Evolutionary conservation across 2,888 invertebrate genomes (phyloP).

Genomic region (Sphaeridia pumilis): DNA sequence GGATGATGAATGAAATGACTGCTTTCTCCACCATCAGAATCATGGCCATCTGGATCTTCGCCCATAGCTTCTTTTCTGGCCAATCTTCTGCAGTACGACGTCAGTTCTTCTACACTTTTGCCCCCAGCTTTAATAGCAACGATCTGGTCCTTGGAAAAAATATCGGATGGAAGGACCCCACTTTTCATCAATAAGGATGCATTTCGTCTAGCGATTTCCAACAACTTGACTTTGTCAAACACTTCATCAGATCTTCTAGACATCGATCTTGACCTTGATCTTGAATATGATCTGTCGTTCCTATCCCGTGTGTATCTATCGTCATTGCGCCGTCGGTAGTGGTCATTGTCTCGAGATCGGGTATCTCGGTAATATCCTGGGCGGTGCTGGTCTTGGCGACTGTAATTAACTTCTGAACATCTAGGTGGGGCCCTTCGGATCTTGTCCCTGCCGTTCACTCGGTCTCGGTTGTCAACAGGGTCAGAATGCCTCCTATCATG

Average conservation of each 20-base stretch:
- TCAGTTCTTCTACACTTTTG: constrained; percentile 84
- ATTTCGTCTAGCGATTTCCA: constrained; percentile 86
- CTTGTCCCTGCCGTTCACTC: too few relatives aligned
- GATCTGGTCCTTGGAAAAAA: constrained; percentile 45
- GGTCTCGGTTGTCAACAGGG: too few relatives aligned
- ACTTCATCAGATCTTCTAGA: constrained; percentile 43
- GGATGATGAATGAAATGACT: constrained; percentile 84
- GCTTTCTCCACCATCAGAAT: constrained; percentile 47
- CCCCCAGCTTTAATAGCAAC: constrained; percentile 79
- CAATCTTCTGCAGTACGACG: constrained; percentile 82
- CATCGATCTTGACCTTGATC: constrained; percentile 34
- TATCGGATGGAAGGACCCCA: constrained; percentile 65
- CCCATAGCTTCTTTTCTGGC: constrained; percentile 71
- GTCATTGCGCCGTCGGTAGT: too few relatives aligned
- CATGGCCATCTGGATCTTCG: constrained; percentile 57
- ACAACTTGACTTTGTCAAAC: constrained; percentile 83
- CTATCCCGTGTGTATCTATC: too few relatives aligned
- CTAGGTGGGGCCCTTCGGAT: too few relatives aligned
- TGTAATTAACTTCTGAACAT: too few relatives aligned
- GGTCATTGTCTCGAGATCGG: too few relatives aligned
- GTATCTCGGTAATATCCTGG: too few relatives aligned
- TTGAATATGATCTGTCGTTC: constrained; percentile 24
- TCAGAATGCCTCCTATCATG: too few relatives aligned
- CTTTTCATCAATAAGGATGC: constrained; percentile 81
- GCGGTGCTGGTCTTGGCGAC: too few relatives aligned